phyloP scores from a whole-genome alignment of 2,797 vertebrate species.

The Antennarius maculatus region DNA sequence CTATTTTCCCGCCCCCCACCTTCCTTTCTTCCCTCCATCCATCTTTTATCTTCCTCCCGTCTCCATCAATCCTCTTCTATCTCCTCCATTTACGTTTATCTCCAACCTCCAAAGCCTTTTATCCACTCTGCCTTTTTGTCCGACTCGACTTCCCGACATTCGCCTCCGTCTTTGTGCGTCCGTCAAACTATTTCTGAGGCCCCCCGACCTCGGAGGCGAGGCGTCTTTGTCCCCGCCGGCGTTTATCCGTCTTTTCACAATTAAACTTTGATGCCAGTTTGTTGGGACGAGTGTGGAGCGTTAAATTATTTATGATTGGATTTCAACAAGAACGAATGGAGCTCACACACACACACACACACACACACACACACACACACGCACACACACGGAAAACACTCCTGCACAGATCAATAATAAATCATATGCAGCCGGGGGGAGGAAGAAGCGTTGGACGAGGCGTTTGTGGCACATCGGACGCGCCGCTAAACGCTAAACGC shows the following conservation, averaged over 20 bases:
- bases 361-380: slow-evolving; percentile 37
- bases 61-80: slow-evolving; percentile 35
- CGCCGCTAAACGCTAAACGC: too few species aligned
- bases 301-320: slow-evolving; percentile 64
- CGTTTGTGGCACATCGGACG: slow-evolving; percentile 46
- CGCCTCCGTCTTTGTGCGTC: not conserved
- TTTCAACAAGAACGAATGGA: slow-evolving; percentile 45
- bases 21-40: not conserved
- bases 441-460: slow-evolving; percentile 51
- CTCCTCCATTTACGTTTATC: slow-evolving; percentile 5
- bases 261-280: slow-evolving; percentile 70
- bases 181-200: slow-evolving; percentile 6
- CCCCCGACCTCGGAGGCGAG: slow-evolving; percentile 21
- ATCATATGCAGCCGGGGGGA: slow-evolving; percentile 65
- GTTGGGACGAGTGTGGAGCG: slow-evolving; percentile 58
- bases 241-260: slow-evolving; percentile 34
- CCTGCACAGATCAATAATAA: slow-evolving; percentile 75
- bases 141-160: slow-evolving; percentile 5
- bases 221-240: slow-evolving; percentile 13
- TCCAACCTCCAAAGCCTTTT: slow-evolving; percentile 27
- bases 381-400: slow-evolving; percentile 44
- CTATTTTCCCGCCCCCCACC: not conserved
- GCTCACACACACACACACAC: slow-evolving; percentile 9
- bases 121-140: slow-evolving; percentile 13
- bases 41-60: slow-evolving; percentile 4